These are phyloP conservation scores for Micoletzkya japonica DNA, from an alignment of 2,888 invertebrate species.

Conservation along the genomic window DNA sequence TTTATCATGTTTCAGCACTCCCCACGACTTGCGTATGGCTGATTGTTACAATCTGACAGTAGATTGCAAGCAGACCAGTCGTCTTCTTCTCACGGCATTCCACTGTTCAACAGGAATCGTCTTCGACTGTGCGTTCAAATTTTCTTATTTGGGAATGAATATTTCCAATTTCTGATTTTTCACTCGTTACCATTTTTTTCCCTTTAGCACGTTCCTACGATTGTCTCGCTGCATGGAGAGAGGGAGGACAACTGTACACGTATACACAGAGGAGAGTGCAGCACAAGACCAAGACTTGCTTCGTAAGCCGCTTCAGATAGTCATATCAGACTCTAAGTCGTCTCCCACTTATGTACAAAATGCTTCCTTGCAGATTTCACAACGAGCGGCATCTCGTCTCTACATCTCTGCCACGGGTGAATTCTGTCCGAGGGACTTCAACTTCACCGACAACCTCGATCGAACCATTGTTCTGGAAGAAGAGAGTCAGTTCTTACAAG, in stretches of 20 bases:
- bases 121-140: conserved; percentile 43
- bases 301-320: conserved; percentile 33
- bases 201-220: conserved; percentile 45
- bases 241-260: conserved; percentile 45
- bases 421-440: conserved; percentile 48
- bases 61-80: conserved; percentile 38
- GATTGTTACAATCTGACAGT: conserved; percentile 50
- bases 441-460: conserved; percentile 43
- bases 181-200: background rate
- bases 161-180: background rate
- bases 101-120: conserved; percentile 45
- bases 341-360: background rate
- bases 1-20: conserved; percentile 37
- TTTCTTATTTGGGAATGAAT: background rate
- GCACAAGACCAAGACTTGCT: conserved; percentile 40
- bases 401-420: conserved; percentile 44
- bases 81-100: conserved; percentile 43
- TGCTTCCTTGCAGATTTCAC: conserved; percentile 32
- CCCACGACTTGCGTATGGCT: conserved; percentile 32
- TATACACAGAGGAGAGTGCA: conserved; percentile 35
- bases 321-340: background rate
- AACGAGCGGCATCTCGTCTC: conserved; percentile 38
- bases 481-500: conserved; percentile 25
- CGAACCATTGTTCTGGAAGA: conserved; percentile 40
- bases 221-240: conserved; percentile 52